Conservation (phyloP, 2,797 vertebrate species). For the Siniperca scherzeri region DNA sequence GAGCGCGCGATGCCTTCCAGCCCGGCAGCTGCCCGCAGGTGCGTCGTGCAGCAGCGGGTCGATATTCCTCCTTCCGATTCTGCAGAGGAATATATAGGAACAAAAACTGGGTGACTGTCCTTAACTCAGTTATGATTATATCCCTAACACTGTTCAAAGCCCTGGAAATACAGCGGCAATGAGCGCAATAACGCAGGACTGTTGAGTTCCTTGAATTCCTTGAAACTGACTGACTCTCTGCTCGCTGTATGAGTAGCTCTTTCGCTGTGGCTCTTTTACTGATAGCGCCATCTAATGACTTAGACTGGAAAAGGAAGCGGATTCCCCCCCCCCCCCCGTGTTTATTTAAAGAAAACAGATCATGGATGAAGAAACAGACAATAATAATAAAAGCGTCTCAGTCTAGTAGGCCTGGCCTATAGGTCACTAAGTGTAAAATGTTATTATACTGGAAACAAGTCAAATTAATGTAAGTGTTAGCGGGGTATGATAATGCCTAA, state of each 20-base stretch:
- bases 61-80: neutral
- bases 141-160: neutral
- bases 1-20: slow-evolving; percentile 40
- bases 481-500: neutral
- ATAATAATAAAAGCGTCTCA: neutral
- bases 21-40: neutral
- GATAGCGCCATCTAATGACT: slow-evolving; percentile 75
- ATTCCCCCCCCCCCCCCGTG: too few species aligned
- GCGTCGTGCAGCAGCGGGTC: slow-evolving; percentile 19
- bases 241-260: neutral
- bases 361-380: neutral
- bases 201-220: slow-evolving; percentile 35
- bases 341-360: neutral
- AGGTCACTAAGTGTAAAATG: neutral
- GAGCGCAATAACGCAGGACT: slow-evolving; percentile 11
- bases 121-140: neutral
- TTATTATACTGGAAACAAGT: neutral
- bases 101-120: neutral
- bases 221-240: slow-evolving; percentile 31
- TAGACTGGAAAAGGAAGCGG: neutral
- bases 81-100: neutral
- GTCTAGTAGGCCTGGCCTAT: too few species aligned
- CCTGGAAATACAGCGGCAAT: neutral
- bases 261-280: slow-evolving; percentile 11
- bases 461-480: neutral